Percentiles rank a stretch among this genome's conserved stretches.
phyloP scores from a whole-genome alignment of 37 sponge, comb jelly and placozoan genomes.

The Theonella swinhoei region DNA sequence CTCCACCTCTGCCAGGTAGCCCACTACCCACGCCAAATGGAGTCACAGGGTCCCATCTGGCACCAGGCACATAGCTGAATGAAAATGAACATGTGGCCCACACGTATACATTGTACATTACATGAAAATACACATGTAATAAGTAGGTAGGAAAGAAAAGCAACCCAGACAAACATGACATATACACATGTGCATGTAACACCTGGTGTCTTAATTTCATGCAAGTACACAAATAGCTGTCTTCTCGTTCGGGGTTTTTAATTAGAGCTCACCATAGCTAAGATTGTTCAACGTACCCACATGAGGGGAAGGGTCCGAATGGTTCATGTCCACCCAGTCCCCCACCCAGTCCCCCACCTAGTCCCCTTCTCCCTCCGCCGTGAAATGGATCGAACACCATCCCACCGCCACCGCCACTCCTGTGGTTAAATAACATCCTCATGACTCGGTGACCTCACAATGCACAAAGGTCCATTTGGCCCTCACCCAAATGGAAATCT shows the following conservation, averaged over 20 bases:
- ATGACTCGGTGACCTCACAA: not conserved
- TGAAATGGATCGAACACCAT: constrained; percentile 77
- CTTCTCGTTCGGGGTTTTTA: no score
- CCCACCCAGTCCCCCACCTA: not conserved
- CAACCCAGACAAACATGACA: no score
- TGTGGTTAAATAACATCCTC: not conserved
- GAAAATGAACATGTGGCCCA: not conserved
- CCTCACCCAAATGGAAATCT: constrained; percentile 38
- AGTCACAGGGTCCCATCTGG: constrained; percentile 65
- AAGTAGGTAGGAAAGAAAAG: not conserved
- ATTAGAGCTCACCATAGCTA: no score
- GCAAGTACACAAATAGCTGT: no score
- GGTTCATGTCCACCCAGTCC: constrained; percentile 18
- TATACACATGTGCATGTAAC: no score
- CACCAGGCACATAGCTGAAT: constrained; percentile 54
- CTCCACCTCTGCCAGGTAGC: constrained; percentile 22
- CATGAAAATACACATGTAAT: not conserved
- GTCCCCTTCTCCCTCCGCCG: constrained; percentile 34
- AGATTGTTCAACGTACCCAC: no score
- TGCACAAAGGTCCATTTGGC: not conserved
- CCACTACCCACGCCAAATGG: constrained; percentile 36
- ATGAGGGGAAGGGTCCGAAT: constrained; percentile 35
- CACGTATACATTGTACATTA: not conserved
- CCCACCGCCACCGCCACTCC: constrained; percentile 51
- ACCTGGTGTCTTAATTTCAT: no score